Percentiles rank a stretch among this genome's conserved stretches.
phyloP scores from a whole-genome alignment of 2,888 invertebrate genomes.

The Brenthis ino region DNA sequence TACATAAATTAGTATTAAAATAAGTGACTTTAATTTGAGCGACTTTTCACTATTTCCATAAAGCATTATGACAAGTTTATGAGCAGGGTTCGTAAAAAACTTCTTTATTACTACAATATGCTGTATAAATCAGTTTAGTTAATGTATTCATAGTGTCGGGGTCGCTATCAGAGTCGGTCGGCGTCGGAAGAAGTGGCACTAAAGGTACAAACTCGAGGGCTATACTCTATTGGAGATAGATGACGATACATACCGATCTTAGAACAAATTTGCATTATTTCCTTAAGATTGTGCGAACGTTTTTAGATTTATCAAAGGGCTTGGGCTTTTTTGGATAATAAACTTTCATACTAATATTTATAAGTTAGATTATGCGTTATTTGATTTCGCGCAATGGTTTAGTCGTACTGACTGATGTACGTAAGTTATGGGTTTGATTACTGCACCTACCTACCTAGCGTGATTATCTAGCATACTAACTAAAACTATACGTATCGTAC shows the following conservation, averaged over 20 bases:
- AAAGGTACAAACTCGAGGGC: slow-evolving; percentile 8
- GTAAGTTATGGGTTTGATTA: too few species aligned
- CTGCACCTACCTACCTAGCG: too few species aligned
- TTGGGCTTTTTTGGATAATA: too few species aligned
- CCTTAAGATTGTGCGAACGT: slow-evolving; percentile 7
- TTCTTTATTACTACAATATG: slow-evolving; percentile 18
- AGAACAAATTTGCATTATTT: neutral
- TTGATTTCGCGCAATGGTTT: too few species aligned
- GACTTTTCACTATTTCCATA: neutral
- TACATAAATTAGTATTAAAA: too few species aligned
- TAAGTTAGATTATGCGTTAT: too few species aligned
- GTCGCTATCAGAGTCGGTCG: slow-evolving; percentile 1
- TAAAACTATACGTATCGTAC: too few species aligned
- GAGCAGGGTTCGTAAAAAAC: neutral
- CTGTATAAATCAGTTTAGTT: slow-evolving; percentile 9
- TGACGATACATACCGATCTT: neutral
- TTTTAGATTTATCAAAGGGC: neutral
- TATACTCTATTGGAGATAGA: slow-evolving; percentile 8
- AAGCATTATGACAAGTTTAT: neutral
- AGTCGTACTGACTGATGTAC: too few species aligned
- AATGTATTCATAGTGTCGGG: slow-evolving; percentile 16
- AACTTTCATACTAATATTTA: too few species aligned
- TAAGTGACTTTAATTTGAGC: too few species aligned
- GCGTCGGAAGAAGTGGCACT: slow-evolving; percentile 1
- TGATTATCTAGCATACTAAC: too few species aligned